These are phyloP conservation scores for Drosophila trapezifrons DNA, from an alignment of 1,140 invertebrate genomes.

Conservation along the genomic window DNA sequence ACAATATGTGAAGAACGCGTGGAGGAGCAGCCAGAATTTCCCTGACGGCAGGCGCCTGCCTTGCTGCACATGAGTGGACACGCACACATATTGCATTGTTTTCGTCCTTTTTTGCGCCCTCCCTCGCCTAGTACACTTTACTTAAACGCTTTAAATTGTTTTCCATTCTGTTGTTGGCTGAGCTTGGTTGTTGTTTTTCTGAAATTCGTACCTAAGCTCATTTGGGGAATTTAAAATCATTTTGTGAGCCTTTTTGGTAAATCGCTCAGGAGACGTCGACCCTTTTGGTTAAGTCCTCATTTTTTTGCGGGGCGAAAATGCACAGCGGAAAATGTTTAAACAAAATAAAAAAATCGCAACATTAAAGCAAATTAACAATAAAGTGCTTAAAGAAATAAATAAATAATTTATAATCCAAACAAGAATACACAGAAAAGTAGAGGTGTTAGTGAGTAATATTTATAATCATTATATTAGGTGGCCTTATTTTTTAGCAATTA, in stretches of 20 bases:
- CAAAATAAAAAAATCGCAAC: too few relatives aligned
- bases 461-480: too few relatives aligned
- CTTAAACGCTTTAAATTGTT: conserved; percentile 49
- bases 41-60: conserved; percentile 62
- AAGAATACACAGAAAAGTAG: too few relatives aligned
- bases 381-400: too few relatives aligned
- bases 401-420: too few relatives aligned
- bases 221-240: conserved; percentile 62
- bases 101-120: conserved; percentile 2
- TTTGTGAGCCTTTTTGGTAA: conserved; percentile 52
- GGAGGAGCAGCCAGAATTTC: conserved; percentile 15
- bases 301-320: background rate
- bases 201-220: conserved; percentile 49
- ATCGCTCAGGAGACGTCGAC: conserved; percentile 18
- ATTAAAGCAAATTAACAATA: too few relatives aligned
- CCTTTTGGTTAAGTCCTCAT: background rate
- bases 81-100: conserved; percentile 47
- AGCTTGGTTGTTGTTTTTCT: conserved; percentile 4
- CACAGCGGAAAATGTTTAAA: background rate
- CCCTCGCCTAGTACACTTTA: conserved; percentile 13
- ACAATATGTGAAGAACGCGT: conserved; percentile 47
- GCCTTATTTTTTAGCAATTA: background rate
- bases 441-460: too few relatives aligned
- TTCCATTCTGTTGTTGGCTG: conserved; percentile 12
- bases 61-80: conserved; percentile 75